Conservation (phyloP, 1,140 invertebrate species). For the Bombus confusus region DNA sequence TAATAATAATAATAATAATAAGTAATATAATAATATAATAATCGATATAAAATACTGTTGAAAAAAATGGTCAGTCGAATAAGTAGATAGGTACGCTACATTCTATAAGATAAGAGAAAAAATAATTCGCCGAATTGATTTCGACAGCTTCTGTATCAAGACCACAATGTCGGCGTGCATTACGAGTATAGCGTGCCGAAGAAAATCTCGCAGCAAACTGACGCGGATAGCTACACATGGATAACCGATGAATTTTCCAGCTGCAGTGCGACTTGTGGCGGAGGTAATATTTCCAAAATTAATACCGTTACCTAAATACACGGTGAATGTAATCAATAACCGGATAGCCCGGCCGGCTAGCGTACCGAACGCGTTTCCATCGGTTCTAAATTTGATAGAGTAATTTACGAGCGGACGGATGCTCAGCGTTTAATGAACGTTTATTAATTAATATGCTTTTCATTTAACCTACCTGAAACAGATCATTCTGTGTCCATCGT, state of each 20-base stretch:
- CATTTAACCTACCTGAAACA: not conserved
- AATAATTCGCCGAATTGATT: constrained; percentile 6
- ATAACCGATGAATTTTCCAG: constrained; percentile 89
- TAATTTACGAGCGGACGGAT: constrained; percentile 9
- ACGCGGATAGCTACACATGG: constrained; percentile 91
- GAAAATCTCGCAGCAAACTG: constrained; percentile 85
- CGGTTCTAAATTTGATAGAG: constrained; percentile 40
- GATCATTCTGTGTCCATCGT: not conserved
- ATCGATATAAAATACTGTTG: no score
- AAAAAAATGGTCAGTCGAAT: no score
- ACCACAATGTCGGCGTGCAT: constrained; percentile 91
- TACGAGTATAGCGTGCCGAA: constrained; percentile 96
- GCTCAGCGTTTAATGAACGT: not conserved
- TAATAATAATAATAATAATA: no score
- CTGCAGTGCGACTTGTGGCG: constrained; percentile 93
- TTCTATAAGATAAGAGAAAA: not conserved
- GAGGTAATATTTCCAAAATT: constrained; percentile 84
- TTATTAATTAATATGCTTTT: constrained; percentile 30
- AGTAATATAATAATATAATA: no score
- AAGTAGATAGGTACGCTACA: no score
- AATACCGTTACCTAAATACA: not conserved
- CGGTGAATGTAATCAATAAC: constrained; percentile 8
- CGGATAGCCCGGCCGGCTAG: not conserved
- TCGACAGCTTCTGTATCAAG: constrained; percentile 91
- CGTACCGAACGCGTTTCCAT: not conserved